phyloP scores from a whole-genome alignment of 2,888 invertebrate species.

The Strigamia transsilvanica region DNA sequence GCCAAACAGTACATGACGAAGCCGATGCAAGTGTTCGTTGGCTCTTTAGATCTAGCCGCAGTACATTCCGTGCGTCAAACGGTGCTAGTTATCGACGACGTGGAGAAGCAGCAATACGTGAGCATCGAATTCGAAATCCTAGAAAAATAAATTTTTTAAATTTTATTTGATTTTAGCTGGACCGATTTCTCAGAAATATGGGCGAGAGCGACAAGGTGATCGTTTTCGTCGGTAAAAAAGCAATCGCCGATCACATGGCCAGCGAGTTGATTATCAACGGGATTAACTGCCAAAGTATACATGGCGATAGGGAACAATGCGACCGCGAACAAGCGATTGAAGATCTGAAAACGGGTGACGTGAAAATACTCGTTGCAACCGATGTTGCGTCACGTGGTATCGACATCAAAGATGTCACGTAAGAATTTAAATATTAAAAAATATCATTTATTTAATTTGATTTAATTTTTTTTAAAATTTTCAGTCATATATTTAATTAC shows the following conservation, averaged over 20 bases:
- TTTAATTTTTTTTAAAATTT: constrained; percentile 56
- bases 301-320: constrained; percentile 84
- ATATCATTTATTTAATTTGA: neutral
- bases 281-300: constrained; percentile 79
- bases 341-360: constrained; percentile 81
- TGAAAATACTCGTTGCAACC: constrained; percentile 87
- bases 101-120: constrained; percentile 74
- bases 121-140: neutral
- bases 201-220: constrained; percentile 81
- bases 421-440: constrained; percentile 57
- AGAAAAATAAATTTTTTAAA: constrained; percentile 6
- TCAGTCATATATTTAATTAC: constrained; percentile 85
- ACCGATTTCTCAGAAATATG: constrained; percentile 77
- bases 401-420: constrained; percentile 87
- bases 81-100: constrained; percentile 77
- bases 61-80: constrained; percentile 86
- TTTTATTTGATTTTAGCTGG: constrained; percentile 66
- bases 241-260: constrained; percentile 81
- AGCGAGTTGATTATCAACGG: constrained; percentile 78
- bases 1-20: constrained; percentile 87
- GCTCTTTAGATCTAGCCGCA: constrained; percentile 82
- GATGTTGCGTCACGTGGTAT: constrained; percentile 95
- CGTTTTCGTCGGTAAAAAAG: constrained; percentile 88
- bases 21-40: constrained; percentile 79
- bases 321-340: constrained; percentile 75